Percentiles rank a stretch among this genome's conserved stretches.
Evolutionary conservation across 2,888 invertebrate species (phyloP).

Genomic region (Octodonta nipae): DNA sequence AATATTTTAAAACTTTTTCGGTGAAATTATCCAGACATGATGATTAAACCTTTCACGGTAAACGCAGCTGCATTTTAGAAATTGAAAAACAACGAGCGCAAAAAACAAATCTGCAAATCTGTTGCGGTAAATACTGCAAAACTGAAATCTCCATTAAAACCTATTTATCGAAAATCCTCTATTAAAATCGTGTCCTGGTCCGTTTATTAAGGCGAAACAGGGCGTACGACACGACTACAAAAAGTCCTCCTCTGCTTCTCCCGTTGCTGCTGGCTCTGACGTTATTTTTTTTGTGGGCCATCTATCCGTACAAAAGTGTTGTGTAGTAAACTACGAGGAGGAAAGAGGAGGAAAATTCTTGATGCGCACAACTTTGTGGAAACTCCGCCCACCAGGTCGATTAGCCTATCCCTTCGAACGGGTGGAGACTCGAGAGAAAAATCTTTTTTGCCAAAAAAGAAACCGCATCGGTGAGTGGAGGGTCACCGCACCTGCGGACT

Average conservation of each 20-base stretch:
- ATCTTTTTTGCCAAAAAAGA: constrained; percentile 38
- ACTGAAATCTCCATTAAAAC: background rate
- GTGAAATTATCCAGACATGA: too few species aligned
- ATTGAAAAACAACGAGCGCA: too few species aligned
- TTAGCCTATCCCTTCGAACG: constrained; percentile 36
- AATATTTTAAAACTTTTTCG: too few species aligned
- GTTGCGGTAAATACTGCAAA: too few species aligned
- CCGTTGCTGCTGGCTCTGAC: background rate
- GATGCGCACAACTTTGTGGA: constrained; percentile 12
- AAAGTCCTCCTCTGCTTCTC: background rate
- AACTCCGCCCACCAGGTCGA: constrained; percentile 35
- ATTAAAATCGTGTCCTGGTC: background rate
- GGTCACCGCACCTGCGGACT: constrained; percentile 37
- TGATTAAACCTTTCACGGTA: too few species aligned
- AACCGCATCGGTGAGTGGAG: constrained; percentile 33
- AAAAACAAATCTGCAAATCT: too few species aligned
- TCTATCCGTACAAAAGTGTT: too few species aligned
- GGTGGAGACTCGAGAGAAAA: constrained; percentile 39
- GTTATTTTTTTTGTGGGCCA: too few species aligned
- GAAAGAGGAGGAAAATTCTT: too few species aligned
- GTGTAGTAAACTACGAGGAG: too few species aligned
- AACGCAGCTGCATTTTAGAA: too few species aligned
- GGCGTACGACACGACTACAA: background rate
- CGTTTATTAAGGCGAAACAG: constrained; percentile 1
- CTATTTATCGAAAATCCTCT: constrained; percentile 2